Evolutionary conservation across 1,140 invertebrate genomes (phyloP).

Genomic region (Drosophila novamexicana): DNA sequence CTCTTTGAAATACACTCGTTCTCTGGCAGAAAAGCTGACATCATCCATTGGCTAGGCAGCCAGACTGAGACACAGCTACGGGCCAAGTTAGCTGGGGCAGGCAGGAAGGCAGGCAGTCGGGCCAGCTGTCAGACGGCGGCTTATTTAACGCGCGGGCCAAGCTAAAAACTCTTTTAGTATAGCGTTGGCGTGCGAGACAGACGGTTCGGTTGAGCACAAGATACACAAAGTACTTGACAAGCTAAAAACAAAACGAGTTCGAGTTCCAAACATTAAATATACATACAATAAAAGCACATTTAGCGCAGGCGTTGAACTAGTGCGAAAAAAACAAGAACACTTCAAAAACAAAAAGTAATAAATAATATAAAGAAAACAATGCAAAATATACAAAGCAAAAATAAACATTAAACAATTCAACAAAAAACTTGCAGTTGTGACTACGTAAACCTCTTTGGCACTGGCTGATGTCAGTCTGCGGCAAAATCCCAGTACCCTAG

Average conservation of each 20-base stretch:
- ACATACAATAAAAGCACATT: constrained; percentile 38
- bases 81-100: constrained; percentile 32
- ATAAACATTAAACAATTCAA: constrained; percentile 47
- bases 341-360: constrained; percentile 59
- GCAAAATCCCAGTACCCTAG: constrained; percentile 6
- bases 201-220: constrained; percentile 70
- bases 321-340: constrained; percentile 33
- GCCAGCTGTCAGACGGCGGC: constrained; percentile 62
- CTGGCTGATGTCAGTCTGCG: constrained; percentile 54
- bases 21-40: constrained; percentile 56
- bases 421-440: constrained; percentile 18
- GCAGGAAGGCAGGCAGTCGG: constrained; percentile 8
- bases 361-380: constrained; percentile 43
- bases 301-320: constrained; percentile 54
- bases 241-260: constrained; percentile 51
- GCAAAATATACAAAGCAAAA: constrained; percentile 20
- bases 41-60: constrained; percentile 52
- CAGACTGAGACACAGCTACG: constrained; percentile 25
- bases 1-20: constrained; percentile 10
- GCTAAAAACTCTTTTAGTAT: constrained; percentile 80
- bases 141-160: constrained; percentile 72
- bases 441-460: constrained; percentile 14
- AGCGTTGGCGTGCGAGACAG: constrained; percentile 79
- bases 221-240: constrained; percentile 53
- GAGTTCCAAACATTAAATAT: constrained; percentile 43